phyloP scores from a whole-genome alignment of 2,113 vertebrate genomes.

The Centropus unirufus region DNA sequence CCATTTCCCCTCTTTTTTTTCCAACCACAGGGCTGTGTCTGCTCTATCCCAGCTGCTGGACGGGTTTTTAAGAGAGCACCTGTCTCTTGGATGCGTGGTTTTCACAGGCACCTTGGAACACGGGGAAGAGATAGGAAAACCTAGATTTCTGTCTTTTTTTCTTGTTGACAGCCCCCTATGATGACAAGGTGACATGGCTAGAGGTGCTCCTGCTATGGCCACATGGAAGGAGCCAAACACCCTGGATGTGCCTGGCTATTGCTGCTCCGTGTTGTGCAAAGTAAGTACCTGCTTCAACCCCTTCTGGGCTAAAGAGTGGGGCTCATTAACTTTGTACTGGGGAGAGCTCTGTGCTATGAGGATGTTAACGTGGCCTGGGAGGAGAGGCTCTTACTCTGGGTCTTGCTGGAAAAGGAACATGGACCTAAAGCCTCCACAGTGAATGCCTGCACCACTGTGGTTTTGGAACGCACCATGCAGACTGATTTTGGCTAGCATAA shows the following conservation, averaged over 20 bases:
- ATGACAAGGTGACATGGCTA: slow-evolving; percentile 3
- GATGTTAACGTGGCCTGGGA: background rate
- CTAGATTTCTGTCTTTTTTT: background rate
- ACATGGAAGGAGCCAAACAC: background rate
- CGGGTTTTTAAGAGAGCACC: background rate
- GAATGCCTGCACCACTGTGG: background rate
- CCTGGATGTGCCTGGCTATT: background rate
- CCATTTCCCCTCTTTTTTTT: background rate
- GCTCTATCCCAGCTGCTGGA: background rate
- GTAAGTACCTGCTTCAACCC: background rate
- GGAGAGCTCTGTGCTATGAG: rapidly evolving
- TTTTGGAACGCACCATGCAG: background rate
- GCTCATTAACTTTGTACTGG: rapidly evolving
- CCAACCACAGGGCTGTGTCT: rapidly evolving
- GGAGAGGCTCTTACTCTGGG: background rate
- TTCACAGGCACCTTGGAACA: background rate
- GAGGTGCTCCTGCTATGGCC: slow-evolving; percentile 48
- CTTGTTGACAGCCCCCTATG: slow-evolving; percentile 11
- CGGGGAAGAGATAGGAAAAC: background rate
- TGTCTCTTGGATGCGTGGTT: rapidly evolving
- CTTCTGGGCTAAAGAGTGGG: background rate
- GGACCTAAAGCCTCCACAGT: background rate
- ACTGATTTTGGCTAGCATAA: background rate
- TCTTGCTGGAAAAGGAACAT: background rate
- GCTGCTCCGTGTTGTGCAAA: background rate